A percentile compares a stretch with the other conserved stretches of the same genome.
These are phyloP conservation scores for Apostichopus parvimensis DNA, from an alignment of 35 echinoderm and acorn worm genomes.

Conservation along the genomic window DNA sequence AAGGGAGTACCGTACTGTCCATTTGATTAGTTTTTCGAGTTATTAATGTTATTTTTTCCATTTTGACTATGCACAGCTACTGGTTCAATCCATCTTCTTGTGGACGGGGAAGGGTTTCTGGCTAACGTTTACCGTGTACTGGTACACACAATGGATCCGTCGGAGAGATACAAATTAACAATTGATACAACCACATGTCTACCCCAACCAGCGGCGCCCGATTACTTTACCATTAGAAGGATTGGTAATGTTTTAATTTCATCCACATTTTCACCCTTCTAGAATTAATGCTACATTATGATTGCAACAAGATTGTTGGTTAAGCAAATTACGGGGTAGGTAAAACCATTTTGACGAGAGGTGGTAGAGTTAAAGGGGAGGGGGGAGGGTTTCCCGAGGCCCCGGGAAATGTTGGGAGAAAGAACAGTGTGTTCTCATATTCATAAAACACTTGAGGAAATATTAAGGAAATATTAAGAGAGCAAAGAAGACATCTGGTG, in stretches of 20 bases:
- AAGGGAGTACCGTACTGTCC: background rate
- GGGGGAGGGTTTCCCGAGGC: too few species aligned
- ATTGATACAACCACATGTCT: conserved; percentile 91
- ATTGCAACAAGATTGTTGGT: too few species aligned
- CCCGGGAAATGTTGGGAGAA: too few species aligned
- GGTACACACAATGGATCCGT: conserved; percentile 59
- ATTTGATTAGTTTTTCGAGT: background rate
- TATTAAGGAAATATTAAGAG: too few species aligned
- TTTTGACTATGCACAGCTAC: conserved; percentile 56
- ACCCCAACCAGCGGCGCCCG: conserved; percentile 68
- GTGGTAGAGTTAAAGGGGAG: too few species aligned
- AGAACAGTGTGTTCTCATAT: too few species aligned
- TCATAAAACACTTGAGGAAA: too few species aligned
- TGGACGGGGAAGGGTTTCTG: conserved; percentile 79
- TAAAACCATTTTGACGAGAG: too few species aligned
- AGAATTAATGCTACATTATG: too few species aligned
- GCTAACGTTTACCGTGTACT: conserved; percentile 76
- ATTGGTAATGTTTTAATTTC: conserved; percentile 53
- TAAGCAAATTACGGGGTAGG: too few species aligned
- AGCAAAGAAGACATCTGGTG: too few species aligned
- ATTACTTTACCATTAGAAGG: conserved; percentile 40
- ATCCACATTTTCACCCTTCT: too few species aligned
- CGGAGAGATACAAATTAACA: conserved; percentile 50
- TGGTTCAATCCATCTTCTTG: conserved; percentile 59
- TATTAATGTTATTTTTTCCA: background rate